Evolutionary conservation across 2,888 invertebrate species (phyloP).

Genomic region (Melangyna quadrimaculata): DNA sequence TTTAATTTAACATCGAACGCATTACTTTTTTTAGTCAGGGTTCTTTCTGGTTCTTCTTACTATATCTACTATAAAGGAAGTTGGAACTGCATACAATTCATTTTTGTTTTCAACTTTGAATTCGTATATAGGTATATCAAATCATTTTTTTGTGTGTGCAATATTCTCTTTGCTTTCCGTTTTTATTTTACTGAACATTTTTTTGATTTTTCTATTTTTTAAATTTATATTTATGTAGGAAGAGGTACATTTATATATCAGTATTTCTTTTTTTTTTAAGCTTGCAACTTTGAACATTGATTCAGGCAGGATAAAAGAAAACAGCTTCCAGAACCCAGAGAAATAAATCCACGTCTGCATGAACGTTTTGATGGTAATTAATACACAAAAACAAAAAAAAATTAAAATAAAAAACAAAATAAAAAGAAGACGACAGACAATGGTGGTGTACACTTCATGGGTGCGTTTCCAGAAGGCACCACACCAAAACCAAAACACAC

Average conservation of each 20-base stretch:
- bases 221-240: neutral
- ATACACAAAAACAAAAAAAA: conserved; percentile 33
- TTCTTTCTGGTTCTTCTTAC: neutral
- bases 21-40: neutral
- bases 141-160: neutral
- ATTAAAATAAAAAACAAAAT: conserved; percentile 11
- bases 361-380: conserved; percentile 49
- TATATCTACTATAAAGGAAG: conserved; percentile 6
- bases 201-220: conserved; percentile 31
- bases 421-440: conserved; percentile 51
- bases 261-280: neutral
- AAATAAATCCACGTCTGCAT: conserved; percentile 9
- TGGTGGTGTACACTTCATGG: conserved; percentile 38
- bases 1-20: conserved; percentile 10
- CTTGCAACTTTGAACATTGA: conserved; percentile 8
- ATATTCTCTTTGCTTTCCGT: conserved; percentile 16
- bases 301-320: conserved; percentile 43
- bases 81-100: conserved; percentile 24
- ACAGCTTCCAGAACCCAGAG: conserved; percentile 35
- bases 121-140: conserved; percentile 37
- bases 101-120: conserved; percentile 46
- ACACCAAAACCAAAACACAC: conserved; percentile 20
- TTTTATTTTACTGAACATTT: conserved; percentile 7
- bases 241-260: neutral
- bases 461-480: conserved; percentile 56